Conservation (phyloP, 2,888 invertebrate species). For the Nephrotoma guestfalica region DNA sequence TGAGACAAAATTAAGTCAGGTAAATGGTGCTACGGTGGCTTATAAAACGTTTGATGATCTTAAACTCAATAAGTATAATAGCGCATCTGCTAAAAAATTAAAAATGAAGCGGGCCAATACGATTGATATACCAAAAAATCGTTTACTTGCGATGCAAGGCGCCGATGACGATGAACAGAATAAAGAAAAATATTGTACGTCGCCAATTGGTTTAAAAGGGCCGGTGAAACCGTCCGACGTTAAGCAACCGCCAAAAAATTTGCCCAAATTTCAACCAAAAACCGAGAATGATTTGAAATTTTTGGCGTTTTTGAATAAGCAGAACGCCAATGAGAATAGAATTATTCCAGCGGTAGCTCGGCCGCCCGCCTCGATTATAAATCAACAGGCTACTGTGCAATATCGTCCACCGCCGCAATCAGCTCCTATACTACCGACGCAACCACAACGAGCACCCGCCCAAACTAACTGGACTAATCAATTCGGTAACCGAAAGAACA, state of each 20-base stretch:
- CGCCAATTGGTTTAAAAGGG: constrained; percentile 36
- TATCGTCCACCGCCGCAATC: neutral
- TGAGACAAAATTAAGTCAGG: neutral
- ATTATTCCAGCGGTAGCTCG: neutral
- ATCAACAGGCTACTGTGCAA: neutral
- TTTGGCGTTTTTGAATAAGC: constrained; percentile 64
- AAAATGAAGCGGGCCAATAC: constrained; percentile 81
- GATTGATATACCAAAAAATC: constrained; percentile 58
- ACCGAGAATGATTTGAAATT: constrained; percentile 78
- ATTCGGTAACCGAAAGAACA: constrained; percentile 69
- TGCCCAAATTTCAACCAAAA: constrained; percentile 60
- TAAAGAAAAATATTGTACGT: constrained; percentile 33
- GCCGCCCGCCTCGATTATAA: neutral
- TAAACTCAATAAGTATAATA: neutral
- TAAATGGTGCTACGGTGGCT: constrained; percentile 10
- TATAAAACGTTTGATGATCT: constrained; percentile 14
- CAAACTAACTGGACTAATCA: constrained; percentile 58
- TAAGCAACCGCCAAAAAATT: constrained; percentile 15
- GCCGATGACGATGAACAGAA: constrained; percentile 17
- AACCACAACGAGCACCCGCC: constrained; percentile 4
- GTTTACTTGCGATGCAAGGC: no score
- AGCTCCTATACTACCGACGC: neutral
- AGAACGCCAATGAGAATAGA: constrained; percentile 38
- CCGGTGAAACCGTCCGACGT: constrained; percentile 27
- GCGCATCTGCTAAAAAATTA: constrained; percentile 39